Conservation (phyloP, 2,797 vertebrate species). For the Netta rufina region DNA sequence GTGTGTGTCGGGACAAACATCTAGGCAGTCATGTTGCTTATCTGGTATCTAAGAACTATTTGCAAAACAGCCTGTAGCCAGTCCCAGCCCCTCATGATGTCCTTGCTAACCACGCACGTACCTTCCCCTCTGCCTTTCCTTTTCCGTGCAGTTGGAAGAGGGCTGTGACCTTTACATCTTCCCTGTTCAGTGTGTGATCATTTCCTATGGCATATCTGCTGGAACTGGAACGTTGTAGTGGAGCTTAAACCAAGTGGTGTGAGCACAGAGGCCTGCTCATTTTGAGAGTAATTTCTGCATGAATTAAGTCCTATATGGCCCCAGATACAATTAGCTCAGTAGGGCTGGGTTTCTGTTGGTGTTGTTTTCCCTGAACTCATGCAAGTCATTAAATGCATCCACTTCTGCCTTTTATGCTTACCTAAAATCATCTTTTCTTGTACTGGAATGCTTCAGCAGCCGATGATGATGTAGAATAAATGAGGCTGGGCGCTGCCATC, state of each 20-base stretch:
- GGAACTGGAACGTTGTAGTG: neutral
- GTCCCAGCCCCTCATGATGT: neutral
- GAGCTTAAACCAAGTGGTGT: neutral
- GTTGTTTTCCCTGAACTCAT: neutral
- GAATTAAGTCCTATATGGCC: neutral
- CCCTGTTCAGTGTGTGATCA: neutral
- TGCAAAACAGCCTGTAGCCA: neutral
- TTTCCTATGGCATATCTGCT: neutral
- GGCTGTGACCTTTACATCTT: neutral
- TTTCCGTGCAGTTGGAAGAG: neutral
- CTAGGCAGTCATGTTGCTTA: neutral
- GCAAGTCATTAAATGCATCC: neutral
- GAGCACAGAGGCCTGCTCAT: neutral
- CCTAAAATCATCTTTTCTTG: neutral
- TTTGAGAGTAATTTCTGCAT: neutral
- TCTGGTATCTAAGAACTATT: neutral
- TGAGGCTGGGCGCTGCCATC: neutral
- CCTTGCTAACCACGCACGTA: neutral
- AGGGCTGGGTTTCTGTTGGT: neutral
- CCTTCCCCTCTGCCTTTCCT: neutral
- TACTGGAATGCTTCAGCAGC: neutral
- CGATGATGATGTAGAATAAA: neutral
- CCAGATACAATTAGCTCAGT: neutral
- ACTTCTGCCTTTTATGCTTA: conserved; percentile 1
- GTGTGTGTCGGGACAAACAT: neutral